Conservation (phyloP, 2,113 vertebrate genomes). For the Pandion haliaetus region DNA sequence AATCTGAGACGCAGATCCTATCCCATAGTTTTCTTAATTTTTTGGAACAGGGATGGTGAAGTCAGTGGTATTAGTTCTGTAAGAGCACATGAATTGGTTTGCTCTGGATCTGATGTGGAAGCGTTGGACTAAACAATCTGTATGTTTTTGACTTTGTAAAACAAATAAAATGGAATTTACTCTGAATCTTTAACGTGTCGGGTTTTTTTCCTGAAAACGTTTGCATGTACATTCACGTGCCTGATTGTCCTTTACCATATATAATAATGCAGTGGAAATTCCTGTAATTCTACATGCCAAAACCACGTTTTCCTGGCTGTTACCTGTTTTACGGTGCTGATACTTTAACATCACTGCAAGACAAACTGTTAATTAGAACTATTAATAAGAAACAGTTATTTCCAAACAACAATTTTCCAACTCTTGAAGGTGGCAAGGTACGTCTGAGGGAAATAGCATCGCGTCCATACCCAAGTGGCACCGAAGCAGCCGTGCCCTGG, state of each 20-base stretch:
- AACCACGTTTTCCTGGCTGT: neutral
- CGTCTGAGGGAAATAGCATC: accelerated
- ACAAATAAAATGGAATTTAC: slow-evolving; percentile 20
- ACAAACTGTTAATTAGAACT: neutral
- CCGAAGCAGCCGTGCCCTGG: neutral
- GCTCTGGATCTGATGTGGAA: neutral
- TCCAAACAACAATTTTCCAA: neutral
- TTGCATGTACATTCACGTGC: neutral
- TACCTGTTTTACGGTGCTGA: neutral
- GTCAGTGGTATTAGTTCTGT: neutral
- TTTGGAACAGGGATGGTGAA: slow-evolving; percentile 12
- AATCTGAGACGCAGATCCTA: slow-evolving; percentile 39
- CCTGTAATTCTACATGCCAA: neutral
- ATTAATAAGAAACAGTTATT: neutral
- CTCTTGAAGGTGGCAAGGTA: neutral
- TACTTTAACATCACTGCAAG: neutral
- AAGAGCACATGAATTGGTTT: neutral
- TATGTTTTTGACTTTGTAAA: slow-evolving; percentile 13
- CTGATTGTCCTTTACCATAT: neutral
- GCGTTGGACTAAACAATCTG: slow-evolving; percentile 9
- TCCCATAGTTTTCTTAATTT: neutral
- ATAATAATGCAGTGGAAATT: neutral
- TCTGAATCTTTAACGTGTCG: neutral
- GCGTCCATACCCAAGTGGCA: accelerated
- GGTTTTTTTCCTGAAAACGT: neutral